Percentiles rank a stretch among this genome's conserved stretches.
These are phyloP conservation scores for Zenarchopterus dispar DNA, from an alignment of 2,797 vertebrate genomes.

Conservation along the genomic window DNA sequence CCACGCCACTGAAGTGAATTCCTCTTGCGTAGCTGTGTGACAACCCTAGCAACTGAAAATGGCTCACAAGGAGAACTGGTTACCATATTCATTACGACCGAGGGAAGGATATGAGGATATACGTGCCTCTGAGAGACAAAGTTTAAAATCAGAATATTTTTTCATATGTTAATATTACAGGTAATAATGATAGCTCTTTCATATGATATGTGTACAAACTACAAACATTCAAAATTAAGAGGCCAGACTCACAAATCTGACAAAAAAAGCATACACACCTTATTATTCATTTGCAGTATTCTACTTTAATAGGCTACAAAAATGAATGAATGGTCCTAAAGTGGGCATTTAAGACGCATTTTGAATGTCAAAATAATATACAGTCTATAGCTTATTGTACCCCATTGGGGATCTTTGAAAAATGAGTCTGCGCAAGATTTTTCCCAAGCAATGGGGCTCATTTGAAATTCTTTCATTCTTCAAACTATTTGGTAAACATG, in stretches of 20 bases:
- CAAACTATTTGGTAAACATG: conserved; percentile 46
- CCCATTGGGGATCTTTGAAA: conserved; percentile 39
- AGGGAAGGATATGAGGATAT: neutral
- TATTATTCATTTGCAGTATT: conserved; percentile 12
- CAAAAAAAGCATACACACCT: conserved; percentile 1
- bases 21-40: conserved; percentile 20
- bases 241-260: conserved; percentile 9
- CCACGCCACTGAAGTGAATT: conserved; percentile 41
- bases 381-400: conserved; percentile 13
- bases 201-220: neutral
- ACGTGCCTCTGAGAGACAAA: conserved; percentile 6
- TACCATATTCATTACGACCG: conserved; percentile 36
- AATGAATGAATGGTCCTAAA: conserved; percentile 23
- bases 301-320: conserved; percentile 21
- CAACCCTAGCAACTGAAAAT: conserved; percentile 40
- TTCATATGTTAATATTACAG: too few relatives aligned
- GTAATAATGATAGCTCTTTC: neutral
- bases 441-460: conserved; percentile 44
- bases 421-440: conserved; percentile 47
- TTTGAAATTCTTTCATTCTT: conserved; percentile 53
- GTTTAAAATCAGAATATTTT: conserved; percentile 6
- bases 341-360: conserved; percentile 41
- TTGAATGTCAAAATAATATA: conserved; percentile 42
- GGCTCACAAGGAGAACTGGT: conserved; percentile 47
- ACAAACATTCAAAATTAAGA: conserved; percentile 19